Conservation (phyloP, 2,113 vertebrate genomes). For the Nibea coibor region DNA sequence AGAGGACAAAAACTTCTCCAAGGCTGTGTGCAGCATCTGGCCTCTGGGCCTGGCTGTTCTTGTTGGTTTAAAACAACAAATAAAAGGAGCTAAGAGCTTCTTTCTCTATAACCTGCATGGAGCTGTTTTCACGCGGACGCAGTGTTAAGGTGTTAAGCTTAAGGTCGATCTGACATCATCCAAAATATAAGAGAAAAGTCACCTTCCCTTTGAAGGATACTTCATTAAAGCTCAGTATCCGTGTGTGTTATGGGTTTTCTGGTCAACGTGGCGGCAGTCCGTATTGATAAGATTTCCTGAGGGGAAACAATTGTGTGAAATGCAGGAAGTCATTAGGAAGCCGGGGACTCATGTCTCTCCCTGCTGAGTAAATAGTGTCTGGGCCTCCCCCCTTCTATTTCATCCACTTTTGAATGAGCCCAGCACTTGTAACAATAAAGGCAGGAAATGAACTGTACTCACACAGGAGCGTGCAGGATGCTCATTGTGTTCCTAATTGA, state of each 20-base stretch:
- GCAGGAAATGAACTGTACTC: conserved; percentile 78
- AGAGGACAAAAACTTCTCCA: neutral
- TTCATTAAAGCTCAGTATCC: conserved; percentile 62
- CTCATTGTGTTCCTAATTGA: conserved; percentile 71
- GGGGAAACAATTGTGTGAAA: conserved; percentile 85
- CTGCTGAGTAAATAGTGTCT: conserved; percentile 81
- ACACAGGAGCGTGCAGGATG: conserved; percentile 60
- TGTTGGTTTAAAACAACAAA: too few species aligned
- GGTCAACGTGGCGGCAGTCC: conserved; percentile 52
- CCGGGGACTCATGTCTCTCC: conserved; percentile 75
- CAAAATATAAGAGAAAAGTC: neutral
- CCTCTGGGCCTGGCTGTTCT: neutral
- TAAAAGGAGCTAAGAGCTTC: too few species aligned
- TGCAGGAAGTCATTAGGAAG: conserved; percentile 86
- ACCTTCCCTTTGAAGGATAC: conserved; percentile 27
- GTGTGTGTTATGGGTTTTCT: conserved; percentile 49
- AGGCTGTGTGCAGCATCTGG: neutral
- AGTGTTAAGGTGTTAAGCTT: too few species aligned
- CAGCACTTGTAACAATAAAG: conserved; percentile 75
- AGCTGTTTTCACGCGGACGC: too few species aligned
- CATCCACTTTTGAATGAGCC: conserved; percentile 70
- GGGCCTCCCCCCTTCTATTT: conserved; percentile 43
- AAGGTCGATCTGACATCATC: too few species aligned
- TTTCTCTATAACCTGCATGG: too few species aligned
- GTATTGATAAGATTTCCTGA: conserved; percentile 82